phyloP scores from a whole-genome alignment of 2,113 vertebrate species.

The Alosa alosa region DNA sequence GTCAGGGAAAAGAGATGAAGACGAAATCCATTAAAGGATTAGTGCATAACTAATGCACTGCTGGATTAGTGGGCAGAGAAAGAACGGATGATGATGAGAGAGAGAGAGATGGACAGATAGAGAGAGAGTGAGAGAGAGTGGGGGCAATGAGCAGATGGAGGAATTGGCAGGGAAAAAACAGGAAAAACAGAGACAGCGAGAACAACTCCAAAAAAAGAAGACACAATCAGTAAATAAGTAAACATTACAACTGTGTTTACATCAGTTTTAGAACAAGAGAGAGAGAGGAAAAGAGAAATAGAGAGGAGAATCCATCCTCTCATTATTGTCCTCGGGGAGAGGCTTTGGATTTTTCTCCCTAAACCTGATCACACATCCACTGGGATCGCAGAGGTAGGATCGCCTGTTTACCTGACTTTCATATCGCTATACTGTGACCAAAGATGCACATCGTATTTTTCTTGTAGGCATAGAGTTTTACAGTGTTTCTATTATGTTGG shows the following conservation, averaged over 20 bases:
- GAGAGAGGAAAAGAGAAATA: slow-evolving; percentile 26
- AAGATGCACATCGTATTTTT: background rate
- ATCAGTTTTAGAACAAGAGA: slow-evolving; percentile 33
- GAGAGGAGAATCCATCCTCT: background rate
- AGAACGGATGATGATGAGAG: slow-evolving; percentile 32
- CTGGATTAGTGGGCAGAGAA: slow-evolving; percentile 58
- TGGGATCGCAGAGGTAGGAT: background rate
- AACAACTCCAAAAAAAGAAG: background rate
- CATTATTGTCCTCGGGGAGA: background rate
- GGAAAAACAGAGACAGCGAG: background rate
- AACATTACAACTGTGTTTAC: background rate
- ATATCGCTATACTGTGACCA: background rate
- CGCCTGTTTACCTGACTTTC: background rate
- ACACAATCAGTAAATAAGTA: background rate
- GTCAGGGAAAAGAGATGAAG: slow-evolving; percentile 58
- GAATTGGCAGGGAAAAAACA: background rate
- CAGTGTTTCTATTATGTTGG: background rate
- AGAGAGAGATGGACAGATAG: slow-evolving; percentile 35
- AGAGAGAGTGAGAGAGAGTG: slow-evolving; percentile 28
- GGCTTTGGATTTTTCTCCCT: background rate
- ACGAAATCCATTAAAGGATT: slow-evolving; percentile 74
- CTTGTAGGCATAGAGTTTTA: background rate
- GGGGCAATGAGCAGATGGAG: background rate
- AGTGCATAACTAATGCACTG: slow-evolving; percentile 64
- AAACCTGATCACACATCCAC: slow-evolving; percentile 7